Base-by-base conservation (phyloP, 2,888 invertebrate genomes). In the Drepana falcataria region DNA sequence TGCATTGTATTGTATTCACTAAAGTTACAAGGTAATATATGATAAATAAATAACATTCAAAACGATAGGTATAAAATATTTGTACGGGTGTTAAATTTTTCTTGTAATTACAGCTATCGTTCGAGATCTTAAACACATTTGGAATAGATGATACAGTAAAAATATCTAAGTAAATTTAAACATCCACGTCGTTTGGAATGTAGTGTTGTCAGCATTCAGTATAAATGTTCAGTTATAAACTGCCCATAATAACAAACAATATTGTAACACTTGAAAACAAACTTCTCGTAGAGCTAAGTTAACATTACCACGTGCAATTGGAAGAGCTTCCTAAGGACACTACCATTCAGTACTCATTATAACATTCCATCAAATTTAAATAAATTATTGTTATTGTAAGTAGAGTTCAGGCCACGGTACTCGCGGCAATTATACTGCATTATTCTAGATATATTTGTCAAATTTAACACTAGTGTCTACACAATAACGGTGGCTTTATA, bases 241-340 rank as follows among this genome's bases (percentile, higher is more conserved):
- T 71, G 72, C 72, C 73, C 73, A 71, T 75, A 59, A 68, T 70
- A 71, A 71, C 68, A 71, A 74, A 72, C 58, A 63, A 71, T 72
- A 51, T 71, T 68, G 65, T 73, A 77, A 76, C 70, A 74, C 75
- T 77, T 75, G 72, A 71, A 69, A 65, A 68, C 57, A 68, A 61
- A 62, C 64, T 49, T 68, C 53, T 57, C 55, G 55, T 49, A 51
- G 6, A 51, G 34, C 51, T 51, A 51, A 51, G 21, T 40, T 51
- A 57, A 57, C 63, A 73, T 73, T 77, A 83, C 77, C 77, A 74
- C 64, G 77, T 79, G 81, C 79, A 69, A 71, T 70, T 80, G 80
- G 78, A 82, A 85, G 78, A 85, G 73, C 73, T 81, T 80, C 70
- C 82, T 84, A 86, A 75, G 69, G 72, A 80, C 71, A 79, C 85